Conservation (phyloP, 2,113 vertebrate genomes). For the Barbus barbus region DNA sequence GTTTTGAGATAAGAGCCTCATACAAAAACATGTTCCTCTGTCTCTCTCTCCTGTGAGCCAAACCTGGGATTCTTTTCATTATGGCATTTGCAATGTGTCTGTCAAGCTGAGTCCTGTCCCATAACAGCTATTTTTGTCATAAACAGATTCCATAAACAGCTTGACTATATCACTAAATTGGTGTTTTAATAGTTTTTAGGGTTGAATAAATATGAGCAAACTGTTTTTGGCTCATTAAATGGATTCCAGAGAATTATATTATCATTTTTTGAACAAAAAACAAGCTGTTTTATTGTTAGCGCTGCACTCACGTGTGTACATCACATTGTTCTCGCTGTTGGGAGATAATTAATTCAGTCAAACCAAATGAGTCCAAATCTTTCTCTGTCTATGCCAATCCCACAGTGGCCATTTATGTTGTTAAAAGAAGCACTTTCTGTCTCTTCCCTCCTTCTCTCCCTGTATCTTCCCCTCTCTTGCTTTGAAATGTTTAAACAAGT, state of each 20-base stretch:
- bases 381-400: not conserved
- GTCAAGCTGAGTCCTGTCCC: conserved; percentile 47
- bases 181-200: not conserved
- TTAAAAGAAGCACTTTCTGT: conserved; percentile 32
- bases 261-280: conserved; percentile 24
- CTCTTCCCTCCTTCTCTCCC: not conserved
- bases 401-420: conserved; percentile 1
- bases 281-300: not conserved
- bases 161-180: conserved; percentile 15
- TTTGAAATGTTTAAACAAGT: not conserved
- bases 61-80: conserved; percentile 52
- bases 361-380: conserved; percentile 17
- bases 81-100: conserved; percentile 44
- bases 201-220: conserved; percentile 13
- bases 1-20: conserved; percentile 57
- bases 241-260: not conserved
- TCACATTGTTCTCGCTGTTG: not conserved
- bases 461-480: not conserved
- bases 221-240: not conserved
- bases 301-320: not conserved
- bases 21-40: conserved; percentile 44
- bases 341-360: conserved; percentile 8
- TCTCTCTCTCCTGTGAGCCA: conserved; percentile 46
- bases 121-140: conserved; percentile 29
- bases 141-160: conserved; percentile 32